Evolutionary conservation across 2,113 vertebrate genomes (phyloP), one percentile per base, ranked within the genome.

Genomic region (Neomonachus schauinslandi): DNA sequence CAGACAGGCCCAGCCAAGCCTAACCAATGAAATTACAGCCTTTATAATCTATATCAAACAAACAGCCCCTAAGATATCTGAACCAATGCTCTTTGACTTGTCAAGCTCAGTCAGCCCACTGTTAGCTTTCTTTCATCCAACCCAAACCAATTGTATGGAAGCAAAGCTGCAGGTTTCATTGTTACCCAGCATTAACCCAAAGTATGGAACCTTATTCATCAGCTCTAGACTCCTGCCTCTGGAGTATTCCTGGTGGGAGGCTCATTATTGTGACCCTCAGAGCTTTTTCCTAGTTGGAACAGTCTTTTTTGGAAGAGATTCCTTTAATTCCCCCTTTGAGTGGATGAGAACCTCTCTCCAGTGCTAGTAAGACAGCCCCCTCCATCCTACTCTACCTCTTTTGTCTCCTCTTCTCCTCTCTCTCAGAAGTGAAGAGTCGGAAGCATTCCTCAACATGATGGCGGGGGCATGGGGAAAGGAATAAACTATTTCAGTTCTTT

Each of bases 1-100:
- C 36, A 81, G 72, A 76, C 53, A 94, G 88, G 59, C 36, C 74
- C 72, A 92, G 92, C 61, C 93, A 97, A 92, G 67, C 82, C 89
- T 84, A 87, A 77, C 92, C 94, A 97, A 7, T 93, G 96, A 92
- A 92, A 95, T 96, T 84, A 90, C 81, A 94, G 79, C 59, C 53
- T 94, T 90, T 87, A 72, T 84, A 72, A 85, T 53, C 51, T 81
- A 81, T 76, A 95, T 96, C 93, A 94, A 84, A 85, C 76, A 91
- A 91, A 94, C 33, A 90, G 63, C 92, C 57, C 72, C 84, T 94
- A 96, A 81, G 67, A 84, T 59, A 63, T 83, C 57, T 82, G 82
- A 96, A 89, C 36, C 95, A 85, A 7, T 5, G 39, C 89, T 97
- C 74, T 83, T 94, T 92, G 80, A 76, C 83, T 90, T 72, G 53